Base-by-base conservation (phyloP, 2,888 invertebrate genomes). In the Clitarchus hookeri region DNA sequence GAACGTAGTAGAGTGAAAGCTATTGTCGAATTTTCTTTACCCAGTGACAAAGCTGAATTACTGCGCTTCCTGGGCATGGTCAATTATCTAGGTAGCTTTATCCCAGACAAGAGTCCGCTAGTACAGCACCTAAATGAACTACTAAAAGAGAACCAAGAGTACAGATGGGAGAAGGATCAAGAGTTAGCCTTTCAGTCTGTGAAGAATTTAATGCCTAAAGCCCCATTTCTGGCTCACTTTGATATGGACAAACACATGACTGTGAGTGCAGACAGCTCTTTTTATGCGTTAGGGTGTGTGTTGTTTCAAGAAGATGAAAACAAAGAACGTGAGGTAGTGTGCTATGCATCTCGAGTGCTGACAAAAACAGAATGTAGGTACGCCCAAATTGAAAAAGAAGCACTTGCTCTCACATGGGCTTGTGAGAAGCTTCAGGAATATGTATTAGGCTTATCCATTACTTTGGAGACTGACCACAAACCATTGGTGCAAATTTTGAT, bases 251-350 rank as follows among this genome's bases (percentile, higher is more conserved):
- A 65, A 65, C 11, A 65, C 11, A 65, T 65, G 12, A 12, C 16
- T 65, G n/a, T 65, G n/a, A 65, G 65, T 65, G 65, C 65, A 65
- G 65, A 65, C 65, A 65, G 65, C 65, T 65, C 65, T 65, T 65
- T 23, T 11, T 65, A 16, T 23, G 65, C 0, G n/a, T 23, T 65
- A 23, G 8, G 65, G 8, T 65, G 65, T 65, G 19, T 65, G 8
- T 65, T 65, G n/a, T 16, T 65, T 11, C 65, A 65, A 65, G 65
- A 8, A 65, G 65, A 19, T n/a, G 65, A 65, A n/a, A 65, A 65
- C 0, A 19, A 19, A 16, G 3, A 8, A 23, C 11, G 19, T 11
- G 65, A 65, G n/a, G 65, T 65, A 23, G 65, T 65, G 11, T 23
- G 65, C 16, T 65, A 65, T 65, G 23, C 13, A 8, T 65, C 65